These are phyloP conservation scores for Falco columbarius DNA, from an alignment of 2,797 vertebrate species.

Conservation along the genomic window DNA sequence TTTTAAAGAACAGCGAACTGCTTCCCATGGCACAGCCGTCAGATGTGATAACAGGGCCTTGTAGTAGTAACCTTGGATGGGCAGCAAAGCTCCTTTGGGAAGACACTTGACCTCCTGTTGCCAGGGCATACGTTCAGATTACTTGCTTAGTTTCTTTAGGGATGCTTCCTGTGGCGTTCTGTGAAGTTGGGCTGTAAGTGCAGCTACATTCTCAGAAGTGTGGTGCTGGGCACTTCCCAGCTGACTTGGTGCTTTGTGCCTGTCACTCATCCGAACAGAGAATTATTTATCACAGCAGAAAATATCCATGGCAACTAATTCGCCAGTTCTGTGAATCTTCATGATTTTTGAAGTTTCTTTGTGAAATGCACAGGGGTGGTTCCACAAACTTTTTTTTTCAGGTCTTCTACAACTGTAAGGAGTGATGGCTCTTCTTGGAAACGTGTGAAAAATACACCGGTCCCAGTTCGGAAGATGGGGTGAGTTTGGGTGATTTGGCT, in stretches of 20 bases:
- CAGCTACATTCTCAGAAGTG: rapidly evolving
- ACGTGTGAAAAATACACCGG: neutral
- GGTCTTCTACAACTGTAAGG: conserved; percentile 24
- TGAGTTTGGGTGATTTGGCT: conserved; percentile 25
- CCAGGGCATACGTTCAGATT: rapidly evolving
- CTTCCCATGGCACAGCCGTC: rapidly evolving
- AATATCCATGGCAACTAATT: neutral
- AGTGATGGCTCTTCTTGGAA: conserved; percentile 20
- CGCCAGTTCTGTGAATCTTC: neutral
- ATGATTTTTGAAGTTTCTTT: neutral
- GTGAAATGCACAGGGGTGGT: conserved; percentile 1
- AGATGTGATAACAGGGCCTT: neutral
- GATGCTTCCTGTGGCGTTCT: rapidly evolving
- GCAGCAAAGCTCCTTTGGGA: neutral
- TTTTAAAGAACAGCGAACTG: rapidly evolving
- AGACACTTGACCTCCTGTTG: neutral
- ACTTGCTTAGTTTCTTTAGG: neutral
- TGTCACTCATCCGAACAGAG: neutral
- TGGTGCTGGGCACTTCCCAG: neutral
- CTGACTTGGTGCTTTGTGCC: neutral
- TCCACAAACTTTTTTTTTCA: conserved; percentile 29
- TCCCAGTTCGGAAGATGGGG: neutral
- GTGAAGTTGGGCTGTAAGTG: neutral
- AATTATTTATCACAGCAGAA: conserved; percentile 8
- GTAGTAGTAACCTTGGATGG: neutral